Evolutionary conservation across 2,113 vertebrate genomes (phyloP), one percentile per base, ranked within the genome.

Genomic region (Peromyscus polionotus): DNA sequence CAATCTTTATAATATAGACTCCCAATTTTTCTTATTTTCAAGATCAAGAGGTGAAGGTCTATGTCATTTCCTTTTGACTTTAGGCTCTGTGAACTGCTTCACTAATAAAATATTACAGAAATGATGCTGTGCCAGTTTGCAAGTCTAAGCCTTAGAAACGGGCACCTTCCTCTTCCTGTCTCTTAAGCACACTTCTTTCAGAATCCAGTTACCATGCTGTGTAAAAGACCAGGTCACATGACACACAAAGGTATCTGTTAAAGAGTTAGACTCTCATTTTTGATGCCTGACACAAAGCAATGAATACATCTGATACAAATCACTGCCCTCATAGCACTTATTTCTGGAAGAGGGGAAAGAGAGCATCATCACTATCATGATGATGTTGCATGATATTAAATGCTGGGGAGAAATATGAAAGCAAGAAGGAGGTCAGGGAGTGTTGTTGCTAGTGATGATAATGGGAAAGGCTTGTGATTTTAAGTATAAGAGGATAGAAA

Each of bases 321-420:
- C 24, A 63, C 75, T n/a, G 5, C 7, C 45, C 42, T 70, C 63
- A 36, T 4, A 77, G 5, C 24, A 48, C 42, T 88, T 59, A 75
- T 9, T 65, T 65, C 70, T 77, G 81, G 81, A 76, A 75, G 83
- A 83, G 9, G 28, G 42, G 33, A 93, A 91, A 63, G 36, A 90
- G 36, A 81, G 20, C 83, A 91, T 10, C 51, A 45, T 81, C 20
- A 48, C 67, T 24, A 79, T 31, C 75, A 54, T 42, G 19, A 57
- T 33, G 42, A 45, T n/a, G 31, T 54, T 59, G 92, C 70, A 91
- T 87, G 48, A 61, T 59, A 90, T 81, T 67, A 80, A 85, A 77
- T 39, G 57, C 63, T 22, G 68, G 93, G 45, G 45, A 95, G 88
- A 97, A 95, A 92, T 59, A 79, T 4, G 92, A 94, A 93, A 45